Evolutionary conservation across 2,888 invertebrate species (phyloP).

Genomic region (Lasioglossum calceatum): DNA sequence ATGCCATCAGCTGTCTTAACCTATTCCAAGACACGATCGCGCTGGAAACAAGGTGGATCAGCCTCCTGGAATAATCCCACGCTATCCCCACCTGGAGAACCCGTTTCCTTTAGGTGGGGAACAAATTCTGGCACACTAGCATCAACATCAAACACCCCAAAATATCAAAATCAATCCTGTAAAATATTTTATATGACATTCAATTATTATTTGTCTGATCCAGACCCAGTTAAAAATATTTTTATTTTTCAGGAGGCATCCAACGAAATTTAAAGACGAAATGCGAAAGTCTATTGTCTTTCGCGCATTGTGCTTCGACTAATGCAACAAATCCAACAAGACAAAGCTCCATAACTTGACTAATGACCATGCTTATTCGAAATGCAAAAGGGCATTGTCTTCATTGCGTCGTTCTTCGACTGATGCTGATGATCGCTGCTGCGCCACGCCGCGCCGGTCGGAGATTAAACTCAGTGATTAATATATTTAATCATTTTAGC

Average conservation of each 20-base stretch:
- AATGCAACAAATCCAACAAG: not conserved
- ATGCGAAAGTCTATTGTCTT: not conserved
- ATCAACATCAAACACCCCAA: not conserved
- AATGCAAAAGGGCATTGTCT: not conserved
- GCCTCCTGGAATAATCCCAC: conserved; percentile 47
- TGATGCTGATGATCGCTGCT: not conserved
- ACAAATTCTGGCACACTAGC: not conserved
- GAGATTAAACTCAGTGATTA: not conserved
- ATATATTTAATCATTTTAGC: not conserved
- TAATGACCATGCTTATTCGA: not conserved
- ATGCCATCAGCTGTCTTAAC: conserved; percentile 69
- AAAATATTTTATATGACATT: not conserved
- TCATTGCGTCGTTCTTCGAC: not conserved
- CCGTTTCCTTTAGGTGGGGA: conserved; percentile 30
- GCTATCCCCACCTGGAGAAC: conserved; percentile 38
- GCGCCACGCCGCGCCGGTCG: no score
- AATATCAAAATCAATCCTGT: not conserved
- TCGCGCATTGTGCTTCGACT: not conserved
- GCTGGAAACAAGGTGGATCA: conserved; percentile 30
- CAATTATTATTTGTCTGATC: not conserved
- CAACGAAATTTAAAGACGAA: not conserved
- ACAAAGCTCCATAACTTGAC: not conserved
- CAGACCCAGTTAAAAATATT: not conserved
- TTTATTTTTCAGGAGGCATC: not conserved
- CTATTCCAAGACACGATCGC: conserved; percentile 56